A percentile compares a stretch with the other conserved stretches of the same genome.
Evolutionary conservation across 1,140 invertebrate species (phyloP).

Genomic region (Drosophila ananassae): DNA sequence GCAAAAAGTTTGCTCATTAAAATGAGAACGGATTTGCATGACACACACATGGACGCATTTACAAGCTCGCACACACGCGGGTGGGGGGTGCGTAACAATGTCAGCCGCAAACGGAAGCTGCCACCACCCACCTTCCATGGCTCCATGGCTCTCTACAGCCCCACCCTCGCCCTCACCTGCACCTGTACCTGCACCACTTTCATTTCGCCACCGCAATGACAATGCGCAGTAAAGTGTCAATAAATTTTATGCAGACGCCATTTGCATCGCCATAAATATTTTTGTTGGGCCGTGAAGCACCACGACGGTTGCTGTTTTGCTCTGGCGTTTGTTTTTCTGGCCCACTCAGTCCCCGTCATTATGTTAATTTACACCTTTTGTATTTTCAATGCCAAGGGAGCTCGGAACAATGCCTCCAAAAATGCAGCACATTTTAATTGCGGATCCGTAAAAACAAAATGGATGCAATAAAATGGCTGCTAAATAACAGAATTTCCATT

Average conservation of each 20-base stretch:
- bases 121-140: background rate
- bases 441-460: constrained; percentile 58
- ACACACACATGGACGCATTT: constrained; percentile 22
- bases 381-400: constrained; percentile 34
- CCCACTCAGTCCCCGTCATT: constrained; percentile 37
- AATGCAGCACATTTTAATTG: constrained; percentile 65
- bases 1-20: constrained; percentile 75
- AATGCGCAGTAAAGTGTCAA: constrained; percentile 78
- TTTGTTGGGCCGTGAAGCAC: constrained; percentile 40
- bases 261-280: constrained; percentile 78
- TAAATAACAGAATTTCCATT: constrained; percentile 32
- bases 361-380: constrained; percentile 77
- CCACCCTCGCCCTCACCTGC: no score
- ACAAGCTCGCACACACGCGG: constrained; percentile 12
- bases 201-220: constrained; percentile 42
- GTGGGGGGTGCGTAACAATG: constrained; percentile 63
- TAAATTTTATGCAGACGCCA: constrained; percentile 80
- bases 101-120: constrained; percentile 68
- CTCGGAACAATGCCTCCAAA: constrained; percentile 22
- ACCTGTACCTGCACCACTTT: background rate
- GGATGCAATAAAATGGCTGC: constrained; percentile 36
- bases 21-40: constrained; percentile 54
- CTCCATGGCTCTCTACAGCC: no score
- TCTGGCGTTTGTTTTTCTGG: constrained; percentile 30
- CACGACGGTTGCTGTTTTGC: constrained; percentile 19